phyloP scores from a whole-genome alignment of 2,797 vertebrate species.

The Sternarchorhynchus goeldii region DNA sequence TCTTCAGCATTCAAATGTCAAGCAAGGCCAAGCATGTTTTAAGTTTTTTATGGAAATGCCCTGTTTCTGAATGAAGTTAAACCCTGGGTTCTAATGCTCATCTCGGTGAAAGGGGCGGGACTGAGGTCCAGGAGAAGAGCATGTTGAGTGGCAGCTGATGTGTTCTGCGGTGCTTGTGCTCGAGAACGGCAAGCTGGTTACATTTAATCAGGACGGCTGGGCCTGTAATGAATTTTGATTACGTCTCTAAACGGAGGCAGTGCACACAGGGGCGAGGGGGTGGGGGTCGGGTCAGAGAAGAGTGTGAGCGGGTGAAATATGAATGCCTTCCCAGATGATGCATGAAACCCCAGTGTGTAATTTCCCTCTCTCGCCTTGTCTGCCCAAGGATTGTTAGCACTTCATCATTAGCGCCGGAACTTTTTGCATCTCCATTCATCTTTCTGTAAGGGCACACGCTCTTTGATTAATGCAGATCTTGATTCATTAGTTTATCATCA shows the following conservation, averaged over 20 bases:
- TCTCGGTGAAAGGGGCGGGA: conserved; percentile 40
- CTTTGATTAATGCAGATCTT: conserved; percentile 96
- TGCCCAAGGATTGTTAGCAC: conserved; percentile 97
- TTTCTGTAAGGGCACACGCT: conserved; percentile 79
- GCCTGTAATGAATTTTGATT: conserved; percentile 99
- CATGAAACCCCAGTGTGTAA: conserved; percentile 98
- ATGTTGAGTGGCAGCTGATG: conserved; percentile 67
- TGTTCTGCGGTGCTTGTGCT: conserved; percentile 64
- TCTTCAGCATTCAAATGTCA: background rate
- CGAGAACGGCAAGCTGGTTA: conserved; percentile 87
- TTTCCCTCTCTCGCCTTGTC: conserved; percentile 95
- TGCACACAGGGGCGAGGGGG: conserved; percentile 47
- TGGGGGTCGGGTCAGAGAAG: conserved; percentile 47
- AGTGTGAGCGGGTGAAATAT: conserved; percentile 77
- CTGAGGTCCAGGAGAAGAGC: conserved; percentile 1
- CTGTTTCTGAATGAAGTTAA: conserved; percentile 32
- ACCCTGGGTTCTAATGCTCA: conserved; percentile 37
- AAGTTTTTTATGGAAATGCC: conserved; percentile 14
- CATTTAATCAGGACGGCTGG: conserved; percentile 98
- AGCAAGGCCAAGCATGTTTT: background rate
- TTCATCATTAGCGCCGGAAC: conserved; percentile 99
- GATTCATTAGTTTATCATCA: conserved; percentile 99
- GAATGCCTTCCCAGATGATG: conserved; percentile 99
- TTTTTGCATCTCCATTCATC: conserved; percentile 97
- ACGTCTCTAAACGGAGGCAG: conserved; percentile 91